These are phyloP conservation scores for Catamblyrhynchus diadema DNA, from an alignment of 2,797 vertebrate species.

Conservation along the genomic window DNA sequence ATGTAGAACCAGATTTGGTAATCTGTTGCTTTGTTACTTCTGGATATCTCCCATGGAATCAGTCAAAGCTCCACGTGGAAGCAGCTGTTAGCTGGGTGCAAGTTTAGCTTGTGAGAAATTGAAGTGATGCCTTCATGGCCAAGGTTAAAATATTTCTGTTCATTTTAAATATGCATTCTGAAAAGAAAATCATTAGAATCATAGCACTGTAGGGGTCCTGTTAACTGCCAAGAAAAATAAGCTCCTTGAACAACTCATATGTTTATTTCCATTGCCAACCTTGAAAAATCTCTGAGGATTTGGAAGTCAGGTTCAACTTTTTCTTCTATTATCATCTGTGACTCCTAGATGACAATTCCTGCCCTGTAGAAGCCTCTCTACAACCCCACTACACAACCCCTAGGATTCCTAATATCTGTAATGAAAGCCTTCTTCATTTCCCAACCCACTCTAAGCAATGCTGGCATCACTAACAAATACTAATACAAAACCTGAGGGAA, in stretches of 20 bases:
- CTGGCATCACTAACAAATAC: not conserved
- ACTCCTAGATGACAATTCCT: not conserved
- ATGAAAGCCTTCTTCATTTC: not conserved
- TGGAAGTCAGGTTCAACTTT: not conserved
- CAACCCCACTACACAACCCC: too few species aligned
- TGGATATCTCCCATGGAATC: not conserved
- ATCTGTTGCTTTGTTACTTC: not conserved
- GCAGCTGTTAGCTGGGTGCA: not conserved
- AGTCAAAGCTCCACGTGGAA: not conserved
- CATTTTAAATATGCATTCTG: not conserved
- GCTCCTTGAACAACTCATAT: not conserved
- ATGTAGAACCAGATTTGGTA: not conserved
- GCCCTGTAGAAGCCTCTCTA: not conserved
- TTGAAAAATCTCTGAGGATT: not conserved
- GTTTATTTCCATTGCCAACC: not conserved
- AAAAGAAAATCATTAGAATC: conserved; percentile 31
- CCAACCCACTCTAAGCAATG: not conserved
- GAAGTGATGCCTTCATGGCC: not conserved
- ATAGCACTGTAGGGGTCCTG: not conserved
- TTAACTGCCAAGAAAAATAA: conserved; percentile 38
- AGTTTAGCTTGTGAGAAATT: not conserved
- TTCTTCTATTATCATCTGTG: not conserved
- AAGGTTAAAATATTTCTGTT: not conserved
- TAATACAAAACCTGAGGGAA: not conserved
- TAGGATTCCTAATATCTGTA: not conserved